Percentiles rank a stretch among this genome's conserved stretches.
Conservation (phyloP, 2,888 invertebrate genomes). For the Aspidapion aeneum region DNA sequence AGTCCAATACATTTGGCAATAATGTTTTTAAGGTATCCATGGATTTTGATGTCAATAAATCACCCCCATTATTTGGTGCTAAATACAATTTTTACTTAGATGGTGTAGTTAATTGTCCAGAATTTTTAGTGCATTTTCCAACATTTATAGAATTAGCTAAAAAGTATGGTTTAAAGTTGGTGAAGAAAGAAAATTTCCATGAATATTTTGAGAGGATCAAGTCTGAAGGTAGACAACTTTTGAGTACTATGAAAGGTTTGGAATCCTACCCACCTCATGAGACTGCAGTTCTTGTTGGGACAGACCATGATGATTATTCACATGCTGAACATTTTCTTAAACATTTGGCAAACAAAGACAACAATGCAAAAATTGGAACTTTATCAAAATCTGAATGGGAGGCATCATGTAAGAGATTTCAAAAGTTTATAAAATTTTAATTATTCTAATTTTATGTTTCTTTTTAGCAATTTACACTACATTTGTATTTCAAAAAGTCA, state of each 20-base stretch:
- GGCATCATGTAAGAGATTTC: slow-evolving; percentile 72
- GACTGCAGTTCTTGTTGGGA: slow-evolving; percentile 55
- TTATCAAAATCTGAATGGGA: slow-evolving; percentile 91
- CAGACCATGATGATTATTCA: slow-evolving; percentile 63
- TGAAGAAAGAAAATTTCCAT: slow-evolving; percentile 69
- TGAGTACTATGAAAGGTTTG: slow-evolving; percentile 76
- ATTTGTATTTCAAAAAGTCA: slow-evolving; percentile 79
- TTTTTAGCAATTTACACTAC: slow-evolving; percentile 75
- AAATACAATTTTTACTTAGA: slow-evolving; percentile 95
- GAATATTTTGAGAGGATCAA: slow-evolving; percentile 71
- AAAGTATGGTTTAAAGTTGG: slow-evolving; percentile 67
- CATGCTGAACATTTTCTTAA: slow-evolving; percentile 64
- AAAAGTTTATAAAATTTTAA: not conserved
- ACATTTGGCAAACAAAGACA: slow-evolving; percentile 37
- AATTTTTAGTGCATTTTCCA: slow-evolving; percentile 94
- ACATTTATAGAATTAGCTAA: slow-evolving; percentile 70
- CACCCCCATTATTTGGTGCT: slow-evolving; percentile 90
- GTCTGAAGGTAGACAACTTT: slow-evolving; percentile 55
- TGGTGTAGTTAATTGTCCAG: slow-evolving; percentile 97
- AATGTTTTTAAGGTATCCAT: slow-evolving; percentile 73
- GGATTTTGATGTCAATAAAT: slow-evolving; percentile 61
- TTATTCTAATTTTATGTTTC: slow-evolving; percentile 16
- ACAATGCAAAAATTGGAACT: slow-evolving; percentile 65
- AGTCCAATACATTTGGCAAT: slow-evolving; percentile 68
- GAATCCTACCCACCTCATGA: slow-evolving; percentile 73